phyloP scores from a whole-genome alignment of 2,888 invertebrate species.

The Cloeon dipterum region DNA sequence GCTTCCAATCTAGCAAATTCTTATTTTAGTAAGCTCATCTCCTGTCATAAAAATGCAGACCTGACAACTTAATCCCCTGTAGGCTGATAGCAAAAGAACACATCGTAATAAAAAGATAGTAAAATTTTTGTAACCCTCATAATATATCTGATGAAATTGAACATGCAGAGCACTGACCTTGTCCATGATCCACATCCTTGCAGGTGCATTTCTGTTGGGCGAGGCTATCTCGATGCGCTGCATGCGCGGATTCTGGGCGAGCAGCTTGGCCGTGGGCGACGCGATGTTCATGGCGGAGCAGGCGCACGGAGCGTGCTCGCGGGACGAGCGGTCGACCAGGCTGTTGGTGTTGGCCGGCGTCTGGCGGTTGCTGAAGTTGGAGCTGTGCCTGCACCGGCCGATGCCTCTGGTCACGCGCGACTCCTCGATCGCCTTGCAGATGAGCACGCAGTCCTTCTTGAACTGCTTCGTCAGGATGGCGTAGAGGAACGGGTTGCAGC shows the following conservation, averaged over 20 bases:
- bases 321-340: slow-evolving; percentile 52
- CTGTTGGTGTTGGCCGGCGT: slow-evolving; percentile 74
- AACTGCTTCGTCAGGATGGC: slow-evolving; percentile 95
- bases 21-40: no score
- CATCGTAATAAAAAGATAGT: no score
- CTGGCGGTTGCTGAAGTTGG: slow-evolving; percentile 69
- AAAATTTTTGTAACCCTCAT: no score
- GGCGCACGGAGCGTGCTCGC: slow-evolving; percentile 39
- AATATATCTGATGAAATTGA: no score
- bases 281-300: slow-evolving; percentile 24
- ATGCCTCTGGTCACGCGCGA: slow-evolving; percentile 72
- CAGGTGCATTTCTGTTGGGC: neutral
- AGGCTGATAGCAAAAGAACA: no score
- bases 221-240: no score
- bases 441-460: slow-evolving; percentile 88
- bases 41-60: no score
- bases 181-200: slow-evolving; percentile 18
- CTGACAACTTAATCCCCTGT: no score
- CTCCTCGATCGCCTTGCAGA: slow-evolving; percentile 91
- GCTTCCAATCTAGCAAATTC: no score
- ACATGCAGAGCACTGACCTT: no score
- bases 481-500: slow-evolving; percentile 94
- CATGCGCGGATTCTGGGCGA: neutral
- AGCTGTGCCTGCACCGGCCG: slow-evolving; percentile 63
- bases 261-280: slow-evolving; percentile 1